phyloP scores from a whole-genome alignment of 2,797 vertebrate species.

The Diplodus puntazzo region DNA sequence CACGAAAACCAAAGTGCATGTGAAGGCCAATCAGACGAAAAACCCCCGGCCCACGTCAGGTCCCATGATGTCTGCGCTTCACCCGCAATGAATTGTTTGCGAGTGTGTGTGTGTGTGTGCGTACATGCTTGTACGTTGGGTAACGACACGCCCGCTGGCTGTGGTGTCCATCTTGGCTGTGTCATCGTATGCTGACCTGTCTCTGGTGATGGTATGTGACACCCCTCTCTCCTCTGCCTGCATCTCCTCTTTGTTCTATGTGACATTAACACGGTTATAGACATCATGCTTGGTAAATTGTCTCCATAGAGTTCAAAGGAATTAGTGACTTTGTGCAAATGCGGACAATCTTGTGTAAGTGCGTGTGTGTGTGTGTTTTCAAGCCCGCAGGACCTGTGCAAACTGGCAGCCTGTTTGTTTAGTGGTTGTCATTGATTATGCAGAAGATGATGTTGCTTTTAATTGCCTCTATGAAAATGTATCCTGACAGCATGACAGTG shows the following conservation, averaged over 20 bases:
- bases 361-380: background rate
- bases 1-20: conserved; percentile 71
- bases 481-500: conserved; percentile 63
- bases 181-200: conserved; percentile 65
- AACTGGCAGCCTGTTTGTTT: conserved; percentile 51
- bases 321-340: conserved; percentile 3
- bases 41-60: conserved; percentile 68
- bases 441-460: conserved; percentile 57
- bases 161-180: conserved; percentile 73
- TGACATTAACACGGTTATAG: conserved; percentile 23
- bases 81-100: conserved; percentile 50
- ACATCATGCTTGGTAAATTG: conserved; percentile 12
- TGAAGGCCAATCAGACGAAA: conserved; percentile 74
- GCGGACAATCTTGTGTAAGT: background rate
- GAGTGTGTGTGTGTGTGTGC: conserved; percentile 26
- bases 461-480: conserved; percentile 66
- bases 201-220: conserved; percentile 69
- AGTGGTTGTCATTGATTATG: conserved; percentile 59
- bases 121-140: conserved; percentile 24
- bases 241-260: conserved; percentile 30
- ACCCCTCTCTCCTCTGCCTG: conserved; percentile 48
- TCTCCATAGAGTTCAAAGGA: background rate
- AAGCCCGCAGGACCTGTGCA: conserved; percentile 23
- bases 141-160: conserved; percentile 59
- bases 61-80: conserved; percentile 71